Evolutionary conservation across 2,113 vertebrate species (phyloP), one percentile per base, ranked within the genome.

Genomic region (Toxostoma redivivum): DNA sequence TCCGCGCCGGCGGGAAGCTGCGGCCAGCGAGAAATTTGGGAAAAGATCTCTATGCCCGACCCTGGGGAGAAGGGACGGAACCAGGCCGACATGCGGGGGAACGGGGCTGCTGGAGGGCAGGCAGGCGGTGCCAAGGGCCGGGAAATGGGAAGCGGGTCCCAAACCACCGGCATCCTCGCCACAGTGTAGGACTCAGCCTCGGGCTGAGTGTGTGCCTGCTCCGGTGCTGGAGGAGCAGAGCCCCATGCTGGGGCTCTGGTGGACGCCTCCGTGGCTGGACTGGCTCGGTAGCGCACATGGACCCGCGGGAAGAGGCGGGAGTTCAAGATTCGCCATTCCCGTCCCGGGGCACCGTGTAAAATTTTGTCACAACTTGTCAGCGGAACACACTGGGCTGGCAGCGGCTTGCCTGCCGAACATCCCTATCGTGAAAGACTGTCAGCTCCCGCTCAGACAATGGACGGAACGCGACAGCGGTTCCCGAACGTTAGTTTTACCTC

Each of bases 21-120:
- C 10, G 4, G 5, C 11, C 54, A 30, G 40, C 5, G 1, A 5
- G 27, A 30, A 77, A 72, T 45, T 2, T 9, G 14, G 31, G 16
- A 12, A 10, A 5, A 24, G 7, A 42, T 11, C 15, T 24, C 24
- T 11, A 12, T 47, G 12, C 14, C 17, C 5, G 19, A 14, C 5
- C 12, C 15, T 2, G 31, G 15, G 13, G 10, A 38, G n/a, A n/a
- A n/a, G n/a, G n/a, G 13, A 11, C 3, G 7, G 33, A 56, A 38
- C 8, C 4, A 20, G 24, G 27, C 4, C 1, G n/a, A 35, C 19
- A 28, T 40, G 40, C 0, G 5, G 12, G 3, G 14, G 1, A 19
- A 14, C 4, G 3, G 5, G 23, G 53, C 24, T 12, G 33, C 12
- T 8, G 7, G 35, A 21, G 18, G 28, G 27, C 18, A 12, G 38